Base-by-base conservation (phyloP, 2,888 invertebrate species). In the Psococerastis gibbosa region DNA sequence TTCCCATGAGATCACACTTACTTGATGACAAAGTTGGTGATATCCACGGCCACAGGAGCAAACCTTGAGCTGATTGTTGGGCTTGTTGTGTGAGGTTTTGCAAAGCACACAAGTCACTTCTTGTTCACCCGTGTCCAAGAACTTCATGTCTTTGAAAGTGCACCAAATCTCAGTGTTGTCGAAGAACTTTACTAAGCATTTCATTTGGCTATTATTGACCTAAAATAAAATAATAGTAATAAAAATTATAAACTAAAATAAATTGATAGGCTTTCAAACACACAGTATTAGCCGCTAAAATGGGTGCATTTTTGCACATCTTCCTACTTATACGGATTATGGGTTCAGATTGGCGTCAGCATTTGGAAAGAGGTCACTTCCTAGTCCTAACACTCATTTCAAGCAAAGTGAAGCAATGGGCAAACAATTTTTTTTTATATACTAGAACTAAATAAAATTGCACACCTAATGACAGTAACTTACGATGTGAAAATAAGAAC, bases 131-230 rank as follows among this genome's bases (percentile, higher is more conserved):
- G 15, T 9, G 15, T 15, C 13, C 9, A 34, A 9, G 6, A 13
- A 6, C 20, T 38, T 38, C 20, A 38, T 9, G 20, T 38, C 18
- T 5, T 20, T 38, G 20, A 38, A 38, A 6, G 18, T 6, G 38
- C 20, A 38, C 38, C 38, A 38, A 6, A 4, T 38, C 5, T 38
- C 35, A 6, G 18, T 18, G 18, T 38, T 20, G 22, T 38, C 38
- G 8, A 34, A 15, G 22, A 38, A 38, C 20, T 38, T 22, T 6
- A 38, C 16, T 4, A 38, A 20, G 20, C 38, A 38, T 38, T 18
- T 38, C 22, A 6, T 38, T 6, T 6, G 5, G n/a, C 4, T 20
- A 13, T 17, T 3, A 20, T 38, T 22, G n/a, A 38, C 38, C 38
- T 38, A 27, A 6, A 27, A 9, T 11, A 27, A 9, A 27, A 11